Base-by-base conservation (phyloP, 2,113 vertebrate species). In the Notothenia coriiceps region DNA sequence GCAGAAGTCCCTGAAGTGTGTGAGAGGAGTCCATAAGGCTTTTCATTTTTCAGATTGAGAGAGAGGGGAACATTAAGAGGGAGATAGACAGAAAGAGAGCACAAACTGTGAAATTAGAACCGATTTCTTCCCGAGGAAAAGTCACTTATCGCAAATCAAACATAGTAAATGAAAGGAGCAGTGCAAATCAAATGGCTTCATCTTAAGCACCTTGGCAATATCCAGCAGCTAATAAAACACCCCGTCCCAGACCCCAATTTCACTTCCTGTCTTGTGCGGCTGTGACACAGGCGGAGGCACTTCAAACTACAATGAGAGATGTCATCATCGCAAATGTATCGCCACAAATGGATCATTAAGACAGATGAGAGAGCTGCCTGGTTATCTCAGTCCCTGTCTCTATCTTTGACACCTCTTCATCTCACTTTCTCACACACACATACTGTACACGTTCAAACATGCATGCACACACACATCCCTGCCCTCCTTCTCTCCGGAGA, bases 81-180 rank as follows among this genome's bases (percentile, higher is more conserved):
- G 40, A 40, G 35, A 13, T 47, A 61, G 56, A 66, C 1, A 43
- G 63, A 74, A 70, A 75, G 67, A 67, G 71, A 80, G 85, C 68
- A 78, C 73, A 83, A 90, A 89, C 81, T 88, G 82, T 82, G 77
- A 84, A 89, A 84, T 83, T 85, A 85, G 74, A 18, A 70, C 59
- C 2, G 51, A 86, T 81, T 90, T 89, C 76, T 77, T 84, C 59
- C 72, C 4, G 55, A 55, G 83, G 65, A 88, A 88, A 80, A 80
- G 74, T 85, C 85, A 81, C 79, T 89, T 84, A 89, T 83, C 60
- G 33, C 88, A 91, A 92, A 89, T 91, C 88, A 91, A 85, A 89
- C 62, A 67, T 66, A 59, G 66, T 78, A 84, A 92, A 93, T 86
- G 82, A 91, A 86, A 88, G 75, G 75, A 91, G 76, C 76, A 12